Conservation (phyloP, 2,113 vertebrate species). For the Megaceryle maxima region DNA sequence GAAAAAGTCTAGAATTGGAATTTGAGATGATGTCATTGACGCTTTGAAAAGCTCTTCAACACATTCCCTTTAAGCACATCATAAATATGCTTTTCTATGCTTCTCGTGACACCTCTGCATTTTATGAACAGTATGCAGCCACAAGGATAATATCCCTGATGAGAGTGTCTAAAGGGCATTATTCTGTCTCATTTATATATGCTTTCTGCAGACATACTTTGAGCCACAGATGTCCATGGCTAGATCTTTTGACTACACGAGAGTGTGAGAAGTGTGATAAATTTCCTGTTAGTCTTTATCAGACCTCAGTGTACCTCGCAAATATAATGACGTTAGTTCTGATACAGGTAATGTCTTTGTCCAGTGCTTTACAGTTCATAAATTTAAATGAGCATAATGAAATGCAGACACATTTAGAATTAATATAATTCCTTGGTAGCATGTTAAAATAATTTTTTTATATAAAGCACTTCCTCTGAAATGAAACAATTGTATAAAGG, state of each 20-base stretch:
- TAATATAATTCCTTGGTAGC: neutral
- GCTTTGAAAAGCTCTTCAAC: neutral
- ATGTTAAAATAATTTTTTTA: neutral
- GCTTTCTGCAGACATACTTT: neutral
- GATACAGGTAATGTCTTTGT: neutral
- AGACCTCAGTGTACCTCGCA: neutral
- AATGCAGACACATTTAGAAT: neutral
- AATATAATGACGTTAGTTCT: neutral
- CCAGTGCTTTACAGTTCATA: neutral
- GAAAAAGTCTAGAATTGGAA: neutral
- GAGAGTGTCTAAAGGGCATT: neutral
- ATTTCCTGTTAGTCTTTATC: neutral
- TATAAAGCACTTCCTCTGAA: neutral
- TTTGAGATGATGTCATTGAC: neutral
- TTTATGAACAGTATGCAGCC: neutral
- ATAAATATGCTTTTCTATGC: neutral
- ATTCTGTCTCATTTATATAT: neutral
- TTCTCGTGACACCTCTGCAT: neutral
- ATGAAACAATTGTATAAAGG: neutral
- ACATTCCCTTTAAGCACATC: neutral
- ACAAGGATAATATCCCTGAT: neutral
- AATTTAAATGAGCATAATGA: neutral
- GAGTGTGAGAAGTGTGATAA: neutral
- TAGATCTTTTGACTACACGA: neutral
- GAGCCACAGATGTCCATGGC: neutral